phyloP scores from a whole-genome alignment of 2,888 invertebrate species.

The Rhogogaster chlorosoma region DNA sequence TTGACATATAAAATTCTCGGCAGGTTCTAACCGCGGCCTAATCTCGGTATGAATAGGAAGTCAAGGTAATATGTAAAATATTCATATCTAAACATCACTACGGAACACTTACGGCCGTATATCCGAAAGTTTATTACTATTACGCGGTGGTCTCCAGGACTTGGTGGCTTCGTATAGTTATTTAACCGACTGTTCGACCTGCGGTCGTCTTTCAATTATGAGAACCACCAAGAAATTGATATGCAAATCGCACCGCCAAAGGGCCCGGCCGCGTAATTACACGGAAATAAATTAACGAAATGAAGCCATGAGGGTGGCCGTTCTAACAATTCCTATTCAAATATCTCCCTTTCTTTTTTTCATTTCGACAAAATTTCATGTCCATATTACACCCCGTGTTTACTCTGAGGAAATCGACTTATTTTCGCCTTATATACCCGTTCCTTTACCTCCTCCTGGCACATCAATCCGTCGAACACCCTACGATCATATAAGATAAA shows the following conservation, averaged over 20 bases:
- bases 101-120: constrained; percentile 60
- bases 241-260: constrained; percentile 49
- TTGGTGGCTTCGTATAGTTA: constrained; percentile 71
- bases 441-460: neutral
- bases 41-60: constrained; percentile 16
- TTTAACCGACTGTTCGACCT: constrained; percentile 56
- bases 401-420: neutral
- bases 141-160: constrained; percentile 64
- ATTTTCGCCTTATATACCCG: neutral
- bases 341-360: neutral
- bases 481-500: neutral
- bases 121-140: constrained; percentile 68
- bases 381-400: constrained; percentile 10
- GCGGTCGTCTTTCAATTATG: constrained; percentile 49
- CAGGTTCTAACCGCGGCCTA: neutral
- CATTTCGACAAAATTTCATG: neutral
- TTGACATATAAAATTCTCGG: neutral
- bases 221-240: constrained; percentile 45
- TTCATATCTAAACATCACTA: constrained; percentile 28
- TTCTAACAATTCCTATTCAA: constrained; percentile 24
- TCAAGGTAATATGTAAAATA: constrained; percentile 32
- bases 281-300: constrained; percentile 48
- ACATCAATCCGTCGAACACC: neutral
- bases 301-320: constrained; percentile 44
- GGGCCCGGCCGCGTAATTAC: constrained; percentile 29